phyloP scores from a whole-genome alignment of 2,888 invertebrate genomes.

The Anthrax anthrax region DNA sequence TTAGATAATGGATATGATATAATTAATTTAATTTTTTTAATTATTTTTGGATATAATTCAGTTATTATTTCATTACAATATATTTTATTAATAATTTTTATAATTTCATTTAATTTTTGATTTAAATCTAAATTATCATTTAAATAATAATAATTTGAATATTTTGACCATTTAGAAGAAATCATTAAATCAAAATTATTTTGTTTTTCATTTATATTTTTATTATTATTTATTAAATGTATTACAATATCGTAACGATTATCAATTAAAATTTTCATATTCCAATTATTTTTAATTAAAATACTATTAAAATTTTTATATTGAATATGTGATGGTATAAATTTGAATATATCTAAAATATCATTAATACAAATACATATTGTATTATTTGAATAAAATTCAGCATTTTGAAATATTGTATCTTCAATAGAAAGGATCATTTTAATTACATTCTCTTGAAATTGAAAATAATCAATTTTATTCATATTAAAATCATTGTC shows the following conservation, averaged over 20 bases:
- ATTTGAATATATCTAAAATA: not conserved
- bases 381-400: not conserved
- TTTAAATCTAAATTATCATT: not conserved
- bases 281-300: not conserved
- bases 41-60: not conserved
- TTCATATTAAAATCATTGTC: too few relatives aligned
- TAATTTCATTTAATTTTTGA: not conserved
- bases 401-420: not conserved
- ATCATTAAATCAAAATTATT: not conserved
- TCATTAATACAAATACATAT: not conserved
- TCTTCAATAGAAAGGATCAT: not conserved
- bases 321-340: not conserved
- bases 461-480: not conserved
- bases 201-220: not conserved
- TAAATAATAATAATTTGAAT: not conserved
- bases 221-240: not conserved
- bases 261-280: not conserved
- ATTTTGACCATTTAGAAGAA: not conserved
- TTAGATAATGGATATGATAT: not conserved
- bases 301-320: not conserved
- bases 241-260: not conserved
- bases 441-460: not conserved
- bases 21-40: not conserved
- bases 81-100: not conserved
- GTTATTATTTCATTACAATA: not conserved